A percentile compares a stretch with the other conserved stretches of the same genome.
phyloP scores from a whole-genome alignment of 1,140 invertebrate genomes.

The Microplitis demolitor region DNA sequence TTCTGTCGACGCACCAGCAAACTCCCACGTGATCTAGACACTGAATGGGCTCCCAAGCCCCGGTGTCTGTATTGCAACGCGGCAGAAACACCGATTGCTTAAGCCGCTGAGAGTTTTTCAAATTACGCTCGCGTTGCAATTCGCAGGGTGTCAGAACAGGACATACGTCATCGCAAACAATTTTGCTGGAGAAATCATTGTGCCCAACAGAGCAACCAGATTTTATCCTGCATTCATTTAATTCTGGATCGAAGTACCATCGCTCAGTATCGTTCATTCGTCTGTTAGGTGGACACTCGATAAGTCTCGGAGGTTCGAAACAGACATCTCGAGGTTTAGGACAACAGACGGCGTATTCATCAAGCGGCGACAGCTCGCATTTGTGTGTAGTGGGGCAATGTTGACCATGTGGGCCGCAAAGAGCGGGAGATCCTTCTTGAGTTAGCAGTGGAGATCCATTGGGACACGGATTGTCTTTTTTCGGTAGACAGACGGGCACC shows the following conservation, averaged over 20 bases:
- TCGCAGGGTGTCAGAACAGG: conserved; percentile 84
- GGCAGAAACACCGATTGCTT: conserved; percentile 73
- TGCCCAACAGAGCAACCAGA: conserved; percentile 80
- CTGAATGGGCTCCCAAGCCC: conserved; percentile 80
- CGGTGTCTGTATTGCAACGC: conserved; percentile 72
- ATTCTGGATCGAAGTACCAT: conserved; percentile 80
- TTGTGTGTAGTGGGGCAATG: conserved; percentile 83
- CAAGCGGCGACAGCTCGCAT: conserved; percentile 79
- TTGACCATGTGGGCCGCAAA: conserved; percentile 74
- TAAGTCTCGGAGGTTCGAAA: conserved; percentile 65
- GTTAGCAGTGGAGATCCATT: conserved; percentile 68
- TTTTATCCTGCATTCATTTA: conserved; percentile 75
- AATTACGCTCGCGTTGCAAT: conserved; percentile 75
- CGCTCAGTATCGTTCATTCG: conserved; percentile 63
- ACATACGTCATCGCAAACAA: conserved; percentile 82
- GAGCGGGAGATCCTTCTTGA: conserved; percentile 63
- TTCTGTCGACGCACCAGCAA: conserved; percentile 83
- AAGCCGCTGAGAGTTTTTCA: conserved; percentile 69
- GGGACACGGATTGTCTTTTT: conserved; percentile 76
- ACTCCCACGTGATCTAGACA: conserved; percentile 80
- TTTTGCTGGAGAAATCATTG: conserved; percentile 85
- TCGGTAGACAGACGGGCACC: conserved; percentile 77
- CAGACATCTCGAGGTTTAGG: conserved; percentile 86
- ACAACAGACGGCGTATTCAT: conserved; percentile 81
- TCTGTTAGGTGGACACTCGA: conserved; percentile 35